Conservation (phyloP, 2,113 vertebrate species). For the Tragelaphus scriptus region DNA sequence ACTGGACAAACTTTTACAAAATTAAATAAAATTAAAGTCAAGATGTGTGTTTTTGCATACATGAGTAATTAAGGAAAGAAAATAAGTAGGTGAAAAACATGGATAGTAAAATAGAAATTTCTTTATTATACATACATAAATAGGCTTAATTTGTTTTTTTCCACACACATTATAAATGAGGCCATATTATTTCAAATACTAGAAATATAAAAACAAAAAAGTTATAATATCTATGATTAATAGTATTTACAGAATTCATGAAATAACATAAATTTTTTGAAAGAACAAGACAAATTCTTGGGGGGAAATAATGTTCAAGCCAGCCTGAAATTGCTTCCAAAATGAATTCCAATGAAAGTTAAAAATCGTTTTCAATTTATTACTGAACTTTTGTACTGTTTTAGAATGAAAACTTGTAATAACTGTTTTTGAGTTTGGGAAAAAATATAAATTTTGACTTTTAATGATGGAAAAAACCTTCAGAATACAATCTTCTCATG, state of each 20-base stretch:
- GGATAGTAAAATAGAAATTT: background rate
- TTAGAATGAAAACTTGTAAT: constrained; percentile 9
- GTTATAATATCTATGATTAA: background rate
- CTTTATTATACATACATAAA: background rate
- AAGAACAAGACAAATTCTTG: constrained; percentile 6
- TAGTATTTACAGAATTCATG: background rate
- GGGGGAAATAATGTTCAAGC: background rate
- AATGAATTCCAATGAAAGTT: background rate
- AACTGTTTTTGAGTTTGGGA: background rate
- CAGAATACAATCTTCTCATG: background rate
- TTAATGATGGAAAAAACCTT: background rate
- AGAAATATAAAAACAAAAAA: background rate
- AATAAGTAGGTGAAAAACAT: background rate
- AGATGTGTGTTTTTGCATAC: background rate
- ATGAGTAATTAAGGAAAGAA: background rate
- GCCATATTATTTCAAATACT: background rate
- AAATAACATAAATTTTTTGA: constrained; percentile 30
- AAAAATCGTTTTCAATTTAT: background rate
- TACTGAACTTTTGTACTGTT: background rate
- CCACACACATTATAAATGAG: background rate
- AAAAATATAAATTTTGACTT: constrained; percentile 20
- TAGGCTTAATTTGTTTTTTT: background rate
- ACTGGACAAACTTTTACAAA: constrained; percentile 1
- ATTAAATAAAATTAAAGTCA: background rate
- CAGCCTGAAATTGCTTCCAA: constrained; percentile 35